These are phyloP conservation scores for Ophion slaviceki DNA, from an alignment of 2,888 invertebrate genomes.

Conservation along the genomic window DNA sequence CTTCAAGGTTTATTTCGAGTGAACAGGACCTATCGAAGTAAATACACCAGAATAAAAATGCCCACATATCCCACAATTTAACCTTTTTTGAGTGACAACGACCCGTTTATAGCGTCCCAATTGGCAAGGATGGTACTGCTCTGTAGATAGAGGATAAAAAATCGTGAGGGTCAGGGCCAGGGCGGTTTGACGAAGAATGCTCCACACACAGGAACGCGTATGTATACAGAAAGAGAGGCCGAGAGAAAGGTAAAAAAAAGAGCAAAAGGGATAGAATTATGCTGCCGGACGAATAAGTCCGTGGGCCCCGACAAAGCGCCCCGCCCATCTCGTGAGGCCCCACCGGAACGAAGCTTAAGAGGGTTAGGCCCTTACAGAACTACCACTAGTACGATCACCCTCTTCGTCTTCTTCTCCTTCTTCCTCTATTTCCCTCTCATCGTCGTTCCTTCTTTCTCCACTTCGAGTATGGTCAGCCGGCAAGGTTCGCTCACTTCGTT, in stretches of 20 bases:
- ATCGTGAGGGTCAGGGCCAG: slow-evolving; percentile 9
- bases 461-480: slow-evolving; percentile 61
- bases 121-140: background rate
- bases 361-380: slow-evolving; percentile 69
- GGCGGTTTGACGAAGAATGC: slow-evolving; percentile 13
- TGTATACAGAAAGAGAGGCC: slow-evolving; percentile 28
- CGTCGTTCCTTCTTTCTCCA: slow-evolving; percentile 55
- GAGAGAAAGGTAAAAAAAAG: slow-evolving; percentile 15
- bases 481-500: slow-evolving; percentile 59
- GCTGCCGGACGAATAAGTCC: slow-evolving; percentile 62
- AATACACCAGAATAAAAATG: too few relatives aligned
- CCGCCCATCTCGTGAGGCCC: slow-evolving; percentile 70
- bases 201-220: background rate
- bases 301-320: slow-evolving; percentile 69
- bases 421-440: slow-evolving; percentile 44
- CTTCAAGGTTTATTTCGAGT: too few relatives aligned
- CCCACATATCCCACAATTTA: background rate
- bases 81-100: background rate
- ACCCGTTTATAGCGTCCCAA: background rate
- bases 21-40: too few relatives aligned
- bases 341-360: slow-evolving; percentile 69
- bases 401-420: slow-evolving; percentile 49
- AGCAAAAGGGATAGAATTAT: slow-evolving; percentile 41
- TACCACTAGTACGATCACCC: slow-evolving; percentile 59
- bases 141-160: background rate